Conservation (phyloP, 2,113 vertebrate genomes). For the Melanostigma gelatinosum region DNA sequence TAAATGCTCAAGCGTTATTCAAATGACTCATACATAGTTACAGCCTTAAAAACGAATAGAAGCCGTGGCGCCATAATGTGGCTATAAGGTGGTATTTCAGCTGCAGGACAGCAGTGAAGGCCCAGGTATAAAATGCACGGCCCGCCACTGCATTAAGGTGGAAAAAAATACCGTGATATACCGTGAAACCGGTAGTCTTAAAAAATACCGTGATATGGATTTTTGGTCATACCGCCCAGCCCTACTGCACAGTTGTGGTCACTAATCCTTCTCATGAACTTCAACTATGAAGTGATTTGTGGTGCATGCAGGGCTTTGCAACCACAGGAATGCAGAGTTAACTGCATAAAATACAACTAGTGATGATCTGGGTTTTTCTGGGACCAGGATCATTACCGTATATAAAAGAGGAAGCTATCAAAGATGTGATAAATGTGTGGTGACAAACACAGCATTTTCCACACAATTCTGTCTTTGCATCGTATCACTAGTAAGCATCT, state of each 20-base stretch:
- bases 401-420: neutral
- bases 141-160: too few species aligned
- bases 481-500: slow-evolving; percentile 4
- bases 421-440: neutral
- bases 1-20: too few species aligned
- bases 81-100: too few species aligned
- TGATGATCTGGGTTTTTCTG: neutral
- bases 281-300: neutral
- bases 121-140: too few species aligned
- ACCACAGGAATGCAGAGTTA: neutral
- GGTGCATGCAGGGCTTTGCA: neutral
- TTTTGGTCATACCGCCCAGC: too few species aligned
- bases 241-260: neutral
- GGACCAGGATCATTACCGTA: neutral
- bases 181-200: too few species aligned
- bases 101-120: too few species aligned
- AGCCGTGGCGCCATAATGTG: too few species aligned
- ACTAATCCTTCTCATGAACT: neutral
- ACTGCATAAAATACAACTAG: neutral
- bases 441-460: slow-evolving; percentile 1
- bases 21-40: too few species aligned
- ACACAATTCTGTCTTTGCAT: neutral
- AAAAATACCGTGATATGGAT: too few species aligned
- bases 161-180: too few species aligned
- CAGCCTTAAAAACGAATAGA: too few species aligned